phyloP scores from a whole-genome alignment of 2,888 invertebrate genomes.

The Dicycla oo region DNA sequence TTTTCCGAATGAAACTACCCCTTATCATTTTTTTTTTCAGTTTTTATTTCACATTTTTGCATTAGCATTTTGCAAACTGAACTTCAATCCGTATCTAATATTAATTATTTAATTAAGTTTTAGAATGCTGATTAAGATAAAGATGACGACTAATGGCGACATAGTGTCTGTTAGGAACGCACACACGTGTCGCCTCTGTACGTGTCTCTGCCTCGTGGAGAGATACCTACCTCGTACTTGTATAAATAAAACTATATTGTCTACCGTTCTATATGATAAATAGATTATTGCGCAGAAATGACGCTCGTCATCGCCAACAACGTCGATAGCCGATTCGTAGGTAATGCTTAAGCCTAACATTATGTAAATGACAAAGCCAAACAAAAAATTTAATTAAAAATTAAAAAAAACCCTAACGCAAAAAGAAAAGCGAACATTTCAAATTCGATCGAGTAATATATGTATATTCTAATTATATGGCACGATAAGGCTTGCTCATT shows the following conservation, averaged over 20 bases:
- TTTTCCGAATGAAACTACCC: background rate
- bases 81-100: background rate
- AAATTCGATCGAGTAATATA: no score
- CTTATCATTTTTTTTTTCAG: background rate
- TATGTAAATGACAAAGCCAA: slow-evolving; percentile 12
- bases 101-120: background rate
- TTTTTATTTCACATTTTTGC: background rate
- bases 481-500: no score
- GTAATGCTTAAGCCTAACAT: slow-evolving; percentile 14
- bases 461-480: no score
- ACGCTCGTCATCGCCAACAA: slow-evolving; percentile 49
- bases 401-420: no score
- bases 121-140: slow-evolving; percentile 14
- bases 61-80: background rate
- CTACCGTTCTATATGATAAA: slow-evolving; percentile 57
- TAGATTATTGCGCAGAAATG: slow-evolving; percentile 69
- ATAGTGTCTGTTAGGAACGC: slow-evolving; percentile 65
- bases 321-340: slow-evolving; percentile 17
- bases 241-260: slow-evolving; percentile 60
- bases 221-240: slow-evolving; percentile 28
- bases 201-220: slow-evolving; percentile 68
- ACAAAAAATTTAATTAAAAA: no score
- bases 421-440: no score
- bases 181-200: slow-evolving; percentile 68
- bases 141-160: slow-evolving; percentile 62